Conservation (phyloP, 2,113 vertebrate species). For the Myanophis thanlyinensis region DNA sequence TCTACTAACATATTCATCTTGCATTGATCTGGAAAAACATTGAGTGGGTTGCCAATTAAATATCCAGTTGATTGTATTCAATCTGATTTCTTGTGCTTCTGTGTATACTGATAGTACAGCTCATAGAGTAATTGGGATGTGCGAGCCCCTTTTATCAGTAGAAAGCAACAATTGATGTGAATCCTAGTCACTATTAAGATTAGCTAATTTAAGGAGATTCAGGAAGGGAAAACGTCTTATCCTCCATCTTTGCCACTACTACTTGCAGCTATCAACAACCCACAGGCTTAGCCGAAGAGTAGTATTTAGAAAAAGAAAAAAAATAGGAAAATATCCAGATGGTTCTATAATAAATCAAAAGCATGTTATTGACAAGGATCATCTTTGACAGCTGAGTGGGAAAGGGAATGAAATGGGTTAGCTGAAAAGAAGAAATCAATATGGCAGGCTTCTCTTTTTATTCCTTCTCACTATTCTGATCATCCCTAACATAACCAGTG, state of each 20-base stretch:
- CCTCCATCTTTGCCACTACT: no score
- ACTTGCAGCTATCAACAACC: background rate
- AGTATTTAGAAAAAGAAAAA: background rate
- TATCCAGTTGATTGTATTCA: background rate
- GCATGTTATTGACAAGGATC: background rate
- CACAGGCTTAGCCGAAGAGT: background rate
- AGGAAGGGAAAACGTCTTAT: background rate
- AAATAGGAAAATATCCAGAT: background rate
- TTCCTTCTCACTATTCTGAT: background rate
- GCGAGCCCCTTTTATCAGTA: background rate
- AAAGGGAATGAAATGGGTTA: background rate
- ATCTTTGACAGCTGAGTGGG: background rate
- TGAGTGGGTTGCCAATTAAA: background rate
- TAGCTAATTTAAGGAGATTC: background rate
- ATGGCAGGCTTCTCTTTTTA: background rate
- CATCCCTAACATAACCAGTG: background rate
- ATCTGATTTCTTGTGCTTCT: background rate
- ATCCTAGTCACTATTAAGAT: background rate
- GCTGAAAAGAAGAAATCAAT: background rate
- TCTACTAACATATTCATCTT: background rate
- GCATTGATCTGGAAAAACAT: background rate
- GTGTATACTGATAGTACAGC: background rate
- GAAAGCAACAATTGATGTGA: background rate
- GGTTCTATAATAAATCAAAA: background rate
- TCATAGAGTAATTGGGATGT: background rate